Base-by-base conservation (phyloP, 2,888 invertebrate species). In the Synanthedon myopaeformis region DNA sequence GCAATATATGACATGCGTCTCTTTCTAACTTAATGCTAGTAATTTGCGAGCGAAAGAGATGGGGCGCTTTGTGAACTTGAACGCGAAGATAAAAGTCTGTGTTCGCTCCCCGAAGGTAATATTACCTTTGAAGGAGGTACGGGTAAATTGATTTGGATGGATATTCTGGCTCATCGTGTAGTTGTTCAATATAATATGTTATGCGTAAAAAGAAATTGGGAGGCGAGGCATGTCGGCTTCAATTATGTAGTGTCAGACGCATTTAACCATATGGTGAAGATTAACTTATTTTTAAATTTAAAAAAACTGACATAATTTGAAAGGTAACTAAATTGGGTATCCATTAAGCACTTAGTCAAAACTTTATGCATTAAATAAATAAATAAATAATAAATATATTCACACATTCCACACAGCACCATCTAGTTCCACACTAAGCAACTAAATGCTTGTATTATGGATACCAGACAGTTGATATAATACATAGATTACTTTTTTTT, bases 91-190 rank as follows among this genome's bases (percentile, higher is more conserved):
- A 65, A 63, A 63, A 61, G 58, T 35, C 35, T 35, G 8, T 35
- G 55, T 54, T 56, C 57, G 53, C 58, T 55, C 52, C 55, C 55
- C 53, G 59, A 61, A 64, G 66, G 65, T 60, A 65, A 66, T 65
- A 67, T 70, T 69, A 70, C 69, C 65, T 68, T 70, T 66, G 62
- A 66, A 61, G 62, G 62, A 67, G 63, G 66, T 64, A 65, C 68
- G 66, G 61, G 64, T 70, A 69, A 74, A 76, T 77, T 76, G 74
- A 74, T 76, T 75, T 63, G 62, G 66, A 72, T 67, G 62, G 65
- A 66, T 70, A 62, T 64, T 61, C 62, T 61, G 61, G 57, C 63
- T 59, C 61, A 58, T 67, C 66, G 63, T 67, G 63, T 61, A 61
- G 59, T 64, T 62, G 63, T 64, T 60, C 61, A 60, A 64, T 63